Evolutionary conservation across 2,797 vertebrate genomes (phyloP), one percentile per base, ranked within the genome.

Genomic region (Aythya fuligula): DNA sequence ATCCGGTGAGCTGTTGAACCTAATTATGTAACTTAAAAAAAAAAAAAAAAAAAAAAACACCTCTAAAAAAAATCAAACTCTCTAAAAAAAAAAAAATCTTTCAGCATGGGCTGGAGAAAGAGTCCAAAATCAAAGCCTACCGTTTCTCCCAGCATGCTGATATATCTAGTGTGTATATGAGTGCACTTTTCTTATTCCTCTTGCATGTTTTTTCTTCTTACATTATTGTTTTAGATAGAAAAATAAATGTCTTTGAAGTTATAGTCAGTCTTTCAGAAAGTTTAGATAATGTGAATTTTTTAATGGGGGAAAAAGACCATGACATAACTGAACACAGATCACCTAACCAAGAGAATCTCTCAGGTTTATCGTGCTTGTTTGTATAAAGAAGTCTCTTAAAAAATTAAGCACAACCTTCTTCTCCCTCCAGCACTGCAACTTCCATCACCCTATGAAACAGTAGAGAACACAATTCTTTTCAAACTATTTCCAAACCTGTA

Each of bases 371-470:
- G 4, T 11, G 10, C 20, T 86, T 66, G 66, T 21, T 39, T 77
- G 18, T 21, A 51, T 27, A 51, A 51, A 51, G 49, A 27, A 51
- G 24, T 25, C 25, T 51, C 8, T 51, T 51, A 51, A 27, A 73
- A 27, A 84, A 86, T 28, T 18, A 27, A 85, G 13, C 41, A 89
- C 41, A 81, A 53, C 8, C 32, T 54, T 77, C 36, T 22, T 61
- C 28, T 19, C 0, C 1, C 34, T 86, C 27, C 32, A 27, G 19
- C 39, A 64, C 19, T 56, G 21, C 34, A 86, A 77, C 73, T 77
- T 70, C 41, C 18, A 81, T 10, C 47, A 30, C 4, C 0, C 6
- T 34, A 21, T 6, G 70, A 39, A 1, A 0, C 30, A 80, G 54
- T 0, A 79, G n/a, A 16, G 36, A 67, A 62, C 9, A 8, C 7